These are phyloP conservation scores for Dryas iulia DNA, from an alignment of 1,140 invertebrate species.

Conservation along the genomic window DNA sequence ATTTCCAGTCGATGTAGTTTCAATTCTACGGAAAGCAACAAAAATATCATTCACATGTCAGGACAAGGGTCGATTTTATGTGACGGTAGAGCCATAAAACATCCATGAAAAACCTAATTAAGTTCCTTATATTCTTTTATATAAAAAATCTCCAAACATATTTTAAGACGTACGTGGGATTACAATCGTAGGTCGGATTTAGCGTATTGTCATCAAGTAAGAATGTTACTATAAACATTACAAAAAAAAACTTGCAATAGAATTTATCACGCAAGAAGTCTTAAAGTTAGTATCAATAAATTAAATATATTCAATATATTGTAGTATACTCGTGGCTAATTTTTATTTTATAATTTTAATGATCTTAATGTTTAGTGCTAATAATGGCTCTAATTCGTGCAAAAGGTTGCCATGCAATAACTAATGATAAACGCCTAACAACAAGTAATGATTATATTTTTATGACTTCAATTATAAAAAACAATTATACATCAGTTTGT, in stretches of 20 bases:
- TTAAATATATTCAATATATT: not conserved
- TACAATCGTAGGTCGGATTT: not conserved
- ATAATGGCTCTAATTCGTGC: not conserved
- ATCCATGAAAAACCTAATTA: too few relatives aligned
- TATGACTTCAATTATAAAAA: too few relatives aligned
- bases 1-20: not conserved
- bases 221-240: not conserved
- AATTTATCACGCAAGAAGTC: too few relatives aligned
- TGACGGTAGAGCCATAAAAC: too few relatives aligned
- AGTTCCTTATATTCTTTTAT: too few relatives aligned
- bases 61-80: not conserved
- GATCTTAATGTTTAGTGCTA: not conserved
- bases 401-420: too few relatives aligned
- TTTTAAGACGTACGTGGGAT: not conserved
- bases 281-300: not conserved
- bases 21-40: not conserved
- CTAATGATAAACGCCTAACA: too few relatives aligned
- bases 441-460: too few relatives aligned
- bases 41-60: not conserved
- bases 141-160: not conserved
- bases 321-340: not conserved
- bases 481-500: not conserved
- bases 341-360: too few relatives aligned
- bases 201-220: not conserved
- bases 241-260: too few relatives aligned